Evolutionary conservation across 2,113 vertebrate genomes (phyloP).

Genomic region (Clarias magur): DNA sequence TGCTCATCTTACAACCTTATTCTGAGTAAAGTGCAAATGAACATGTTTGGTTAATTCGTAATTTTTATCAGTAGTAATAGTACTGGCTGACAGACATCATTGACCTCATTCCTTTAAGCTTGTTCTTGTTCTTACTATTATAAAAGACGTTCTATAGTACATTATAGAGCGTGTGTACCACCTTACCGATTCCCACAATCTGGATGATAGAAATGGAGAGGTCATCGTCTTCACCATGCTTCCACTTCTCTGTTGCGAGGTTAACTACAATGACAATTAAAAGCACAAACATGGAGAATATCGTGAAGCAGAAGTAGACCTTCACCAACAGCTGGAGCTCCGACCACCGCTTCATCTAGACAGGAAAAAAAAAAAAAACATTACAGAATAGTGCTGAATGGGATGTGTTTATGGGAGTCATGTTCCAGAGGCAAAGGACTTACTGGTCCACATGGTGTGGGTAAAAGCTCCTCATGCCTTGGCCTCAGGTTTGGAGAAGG

Average conservation of each 20-base stretch:
- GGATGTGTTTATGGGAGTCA: background rate
- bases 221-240: slow-evolving; percentile 65
- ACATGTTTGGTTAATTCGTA: background rate
- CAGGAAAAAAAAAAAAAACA: background rate
- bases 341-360: slow-evolving; percentile 79
- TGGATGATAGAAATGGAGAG: slow-evolving; percentile 82
- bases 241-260: slow-evolving; percentile 66
- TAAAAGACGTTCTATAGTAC: background rate
- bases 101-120: no score
- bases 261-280: slow-evolving; percentile 75
- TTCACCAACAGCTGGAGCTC: slow-evolving; percentile 75
- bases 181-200: slow-evolving; percentile 81
- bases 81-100: no score
- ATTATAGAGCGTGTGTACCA: no score
- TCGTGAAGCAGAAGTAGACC: slow-evolving; percentile 77
- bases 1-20: background rate
- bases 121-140: background rate
- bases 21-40: background rate
- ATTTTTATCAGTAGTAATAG: background rate
- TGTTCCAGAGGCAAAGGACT: slow-evolving; percentile 10
- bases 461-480: slow-evolving; percentile 79
- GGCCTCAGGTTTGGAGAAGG: slow-evolving; percentile 77
- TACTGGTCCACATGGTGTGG: slow-evolving; percentile 83
- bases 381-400: background rate
- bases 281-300: slow-evolving; percentile 75